A percentile compares a stretch with the other conserved stretches of the same genome.
Conservation (phyloP, 2,888 invertebrate genomes). For the Hylaea fasciaria region DNA sequence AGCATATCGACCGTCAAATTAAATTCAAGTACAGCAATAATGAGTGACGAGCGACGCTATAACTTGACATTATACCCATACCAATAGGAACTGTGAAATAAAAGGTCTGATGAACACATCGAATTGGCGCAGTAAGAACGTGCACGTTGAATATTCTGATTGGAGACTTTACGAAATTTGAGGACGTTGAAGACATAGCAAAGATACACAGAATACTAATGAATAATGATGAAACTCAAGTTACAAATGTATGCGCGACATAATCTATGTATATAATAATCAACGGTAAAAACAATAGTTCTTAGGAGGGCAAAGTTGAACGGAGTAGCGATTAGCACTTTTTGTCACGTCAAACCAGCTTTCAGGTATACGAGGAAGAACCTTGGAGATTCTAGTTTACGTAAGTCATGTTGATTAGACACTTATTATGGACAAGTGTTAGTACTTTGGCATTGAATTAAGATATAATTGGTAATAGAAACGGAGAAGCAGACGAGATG, state of each 20-base stretch:
- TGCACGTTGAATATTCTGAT: neutral
- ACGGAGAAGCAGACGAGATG: neutral
- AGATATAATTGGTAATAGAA: neutral
- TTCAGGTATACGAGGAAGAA: constrained; percentile 55
- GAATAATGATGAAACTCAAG: constrained; percentile 1
- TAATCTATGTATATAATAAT: no score
- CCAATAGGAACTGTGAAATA: constrained; percentile 31
- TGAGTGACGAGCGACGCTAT: constrained; percentile 48
- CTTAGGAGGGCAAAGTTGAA: constrained; percentile 39
- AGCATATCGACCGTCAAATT: constrained; percentile 80
- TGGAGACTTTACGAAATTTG: neutral
- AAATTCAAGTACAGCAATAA: constrained; percentile 68
- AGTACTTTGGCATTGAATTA: constrained; percentile 8
- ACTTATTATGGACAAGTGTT: constrained; percentile 31
- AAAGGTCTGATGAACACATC: neutral
- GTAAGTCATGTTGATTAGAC: constrained; percentile 43
- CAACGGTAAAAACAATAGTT: constrained; percentile 32
- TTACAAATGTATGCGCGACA: constrained; percentile 3
- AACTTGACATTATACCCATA: constrained; percentile 40
- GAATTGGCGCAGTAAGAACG: neutral
- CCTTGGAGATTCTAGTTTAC: constrained; percentile 55
- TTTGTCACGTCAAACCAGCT: constrained; percentile 48
- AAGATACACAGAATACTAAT: neutral
- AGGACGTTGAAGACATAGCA: neutral
- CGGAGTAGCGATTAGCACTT: constrained; percentile 33